A percentile compares a stretch with the other conserved stretches of the same genome.
These are phyloP conservation scores for Gallinago media DNA, from an alignment of 2,113 vertebrate species.

Conservation along the genomic window DNA sequence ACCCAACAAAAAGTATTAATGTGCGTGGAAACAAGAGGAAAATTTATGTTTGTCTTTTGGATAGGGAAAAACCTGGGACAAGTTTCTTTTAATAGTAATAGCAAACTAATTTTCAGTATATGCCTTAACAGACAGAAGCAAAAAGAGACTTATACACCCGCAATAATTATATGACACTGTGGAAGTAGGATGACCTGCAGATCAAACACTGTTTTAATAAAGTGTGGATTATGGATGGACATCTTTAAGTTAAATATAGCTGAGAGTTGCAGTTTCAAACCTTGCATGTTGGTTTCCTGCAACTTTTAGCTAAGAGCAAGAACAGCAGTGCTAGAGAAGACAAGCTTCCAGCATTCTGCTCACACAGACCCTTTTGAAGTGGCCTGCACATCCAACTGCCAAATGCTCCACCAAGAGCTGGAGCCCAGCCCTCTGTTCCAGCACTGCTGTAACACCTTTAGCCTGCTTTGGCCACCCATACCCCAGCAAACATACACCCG, in stretches of 20 bases:
- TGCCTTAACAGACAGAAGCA: background rate
- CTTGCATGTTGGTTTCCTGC: background rate
- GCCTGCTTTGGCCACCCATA: background rate
- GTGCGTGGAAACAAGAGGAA: background rate
- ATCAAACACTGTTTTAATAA: background rate
- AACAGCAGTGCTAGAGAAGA: background rate
- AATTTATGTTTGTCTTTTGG: background rate
- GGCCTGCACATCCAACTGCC: background rate
- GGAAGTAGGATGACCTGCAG: background rate
- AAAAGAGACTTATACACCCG: background rate
- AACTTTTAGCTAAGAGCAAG: background rate
- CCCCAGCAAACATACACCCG: rapidly evolving
- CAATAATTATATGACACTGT: background rate
- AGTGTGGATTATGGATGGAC: background rate
- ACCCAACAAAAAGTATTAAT: background rate
- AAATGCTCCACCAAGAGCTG: background rate
- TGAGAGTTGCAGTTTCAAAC: background rate
- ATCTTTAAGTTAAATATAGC: background rate
- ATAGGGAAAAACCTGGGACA: background rate
- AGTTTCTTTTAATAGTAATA: background rate
- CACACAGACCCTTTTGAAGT: background rate
- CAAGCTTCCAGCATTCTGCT: background rate
- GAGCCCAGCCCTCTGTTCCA: background rate
- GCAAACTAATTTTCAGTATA: background rate
- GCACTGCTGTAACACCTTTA: background rate